Conservation (phyloP, 2,113 vertebrate genomes). For the Melospiza georgiana region DNA sequence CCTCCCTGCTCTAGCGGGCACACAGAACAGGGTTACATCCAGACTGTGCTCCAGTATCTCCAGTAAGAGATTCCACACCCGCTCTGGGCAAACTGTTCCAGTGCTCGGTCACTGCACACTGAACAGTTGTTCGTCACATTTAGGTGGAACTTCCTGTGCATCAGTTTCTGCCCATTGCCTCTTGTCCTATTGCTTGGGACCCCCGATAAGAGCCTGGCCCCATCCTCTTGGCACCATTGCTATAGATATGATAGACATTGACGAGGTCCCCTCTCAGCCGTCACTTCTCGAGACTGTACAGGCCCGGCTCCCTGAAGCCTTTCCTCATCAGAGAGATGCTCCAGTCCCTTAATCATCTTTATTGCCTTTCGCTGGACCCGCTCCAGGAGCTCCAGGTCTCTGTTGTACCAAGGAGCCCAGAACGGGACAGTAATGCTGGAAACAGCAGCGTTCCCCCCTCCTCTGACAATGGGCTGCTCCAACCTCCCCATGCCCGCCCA, state of each 20-base stretch:
- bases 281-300: not conserved
- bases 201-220: not conserved
- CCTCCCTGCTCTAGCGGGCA: no score
- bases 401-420: not conserved
- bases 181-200: not conserved
- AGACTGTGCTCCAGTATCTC: not conserved
- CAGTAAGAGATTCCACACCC: not conserved
- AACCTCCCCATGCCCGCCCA: not conserved
- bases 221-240: no score
- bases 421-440: rapidly evolving
- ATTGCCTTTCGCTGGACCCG: not conserved
- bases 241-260: not conserved
- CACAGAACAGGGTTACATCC: no score
- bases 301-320: not conserved
- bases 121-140: not conserved
- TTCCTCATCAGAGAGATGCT: not conserved
- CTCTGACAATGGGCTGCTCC: not conserved
- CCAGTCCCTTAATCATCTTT: not conserved
- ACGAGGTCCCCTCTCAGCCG: not conserved
- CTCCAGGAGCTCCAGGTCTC: not conserved
- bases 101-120: no score
- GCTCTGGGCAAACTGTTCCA: no score
- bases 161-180: not conserved
- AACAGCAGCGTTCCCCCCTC: rapidly evolving
- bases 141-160: not conserved